Evolutionary conservation across 2,888 invertebrate genomes (phyloP), one percentile per base, ranked within the genome.

Genomic region (Netelia inedita): DNA sequence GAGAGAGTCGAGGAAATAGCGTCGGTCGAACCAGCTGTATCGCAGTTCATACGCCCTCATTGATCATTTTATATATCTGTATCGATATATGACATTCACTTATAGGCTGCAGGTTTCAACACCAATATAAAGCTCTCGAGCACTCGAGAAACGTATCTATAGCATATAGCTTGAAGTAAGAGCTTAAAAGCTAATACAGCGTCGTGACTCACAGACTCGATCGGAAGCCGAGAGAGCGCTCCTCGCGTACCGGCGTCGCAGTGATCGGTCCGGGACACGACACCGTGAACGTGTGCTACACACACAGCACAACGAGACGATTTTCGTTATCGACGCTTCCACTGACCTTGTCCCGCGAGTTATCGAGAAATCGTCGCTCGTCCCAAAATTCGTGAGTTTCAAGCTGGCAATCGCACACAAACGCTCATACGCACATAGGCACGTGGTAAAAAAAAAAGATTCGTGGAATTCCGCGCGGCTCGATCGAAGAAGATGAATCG

Each of bases 181-280:
- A 69, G 81, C 81, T 81, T 81, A 81, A 81, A 61, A 74, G 74
- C 74, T 74, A 78, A 78, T 69, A 74, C 75, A 75, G 73, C 55
- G 63, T 21, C 50, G 81, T 81, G 74, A 75, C 74, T 81, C 81
- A 81, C 74, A 68, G 14, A 19, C 75, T 53, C 68, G 11, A 28
- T 23, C 46, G 61, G 28, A 69, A 68, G 74, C 46, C 69, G 46
- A 66, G 59, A 46, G 61, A 11, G 28, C 43, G 9, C 19, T 68
- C 43, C 59, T 19, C 73, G n/a, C 43, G 28, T 74, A 59, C 75
- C 69, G 81, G 81, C 53, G 69, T 61, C 81, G 3, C 14, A 69
- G 81, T 75, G 63, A 75, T 75, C 66, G 63, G 57, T 9, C n/a
- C 16, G 57, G 57, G 19, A 21, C 21, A 57, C 19, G 19, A 19